Evolutionary conservation across 2,113 vertebrate genomes (phyloP).

Genomic region (Pyxicephalus adspersus): DNA sequence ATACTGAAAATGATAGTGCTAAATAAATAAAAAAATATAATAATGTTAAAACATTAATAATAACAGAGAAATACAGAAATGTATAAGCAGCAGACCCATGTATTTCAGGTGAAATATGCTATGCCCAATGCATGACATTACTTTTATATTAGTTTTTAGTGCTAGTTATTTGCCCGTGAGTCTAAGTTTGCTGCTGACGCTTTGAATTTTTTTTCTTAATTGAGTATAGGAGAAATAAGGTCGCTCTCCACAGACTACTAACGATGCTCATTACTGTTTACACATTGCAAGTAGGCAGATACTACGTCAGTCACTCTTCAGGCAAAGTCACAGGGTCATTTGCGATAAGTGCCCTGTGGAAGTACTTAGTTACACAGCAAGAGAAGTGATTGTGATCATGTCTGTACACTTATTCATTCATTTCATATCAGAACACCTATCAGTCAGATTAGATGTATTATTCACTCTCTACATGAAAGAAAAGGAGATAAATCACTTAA

Average conservation of each 20-base stretch:
- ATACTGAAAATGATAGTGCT: too few relatives aligned
- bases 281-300: slow-evolving; percentile 20
- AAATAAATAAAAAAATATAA: too few relatives aligned
- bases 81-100: background rate
- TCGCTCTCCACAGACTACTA: slow-evolving; percentile 20
- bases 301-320: slow-evolving; percentile 39
- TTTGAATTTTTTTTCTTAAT: slow-evolving; percentile 35
- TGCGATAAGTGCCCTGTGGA: slow-evolving; percentile 45
- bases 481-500: slow-evolving; percentile 27
- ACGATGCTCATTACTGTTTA: slow-evolving; percentile 47
- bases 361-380: slow-evolving; percentile 39
- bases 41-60: too few relatives aligned
- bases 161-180: background rate
- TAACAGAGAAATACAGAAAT: too few relatives aligned
- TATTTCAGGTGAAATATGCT: background rate
- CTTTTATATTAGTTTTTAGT: background rate
- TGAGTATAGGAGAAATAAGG: slow-evolving; percentile 11
- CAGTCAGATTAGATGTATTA: slow-evolving; percentile 26
- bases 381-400: slow-evolving; percentile 39
- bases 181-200: background rate
- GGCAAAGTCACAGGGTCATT: slow-evolving; percentile 45
- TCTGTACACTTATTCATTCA: slow-evolving; percentile 30
- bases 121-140: background rate
- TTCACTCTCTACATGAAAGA: slow-evolving; percentile 15
- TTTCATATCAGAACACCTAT: slow-evolving; percentile 29